Evolutionary conservation across 2,888 invertebrate genomes (phyloP).

Genomic region (Cylindroiulus punctatus): DNA sequence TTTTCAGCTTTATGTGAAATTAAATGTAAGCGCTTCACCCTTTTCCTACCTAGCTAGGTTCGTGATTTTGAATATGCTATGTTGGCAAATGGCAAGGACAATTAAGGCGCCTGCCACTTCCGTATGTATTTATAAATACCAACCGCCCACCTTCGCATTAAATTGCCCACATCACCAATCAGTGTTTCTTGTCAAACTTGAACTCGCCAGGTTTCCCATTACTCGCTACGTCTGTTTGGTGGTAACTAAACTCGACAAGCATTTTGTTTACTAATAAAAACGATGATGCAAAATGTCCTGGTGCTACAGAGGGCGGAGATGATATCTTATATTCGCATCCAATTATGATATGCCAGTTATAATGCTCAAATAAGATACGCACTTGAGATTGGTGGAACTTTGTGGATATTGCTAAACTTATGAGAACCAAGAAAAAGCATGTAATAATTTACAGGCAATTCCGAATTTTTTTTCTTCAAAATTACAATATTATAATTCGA

Average conservation of each 20-base stretch:
- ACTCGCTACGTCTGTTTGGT: not conserved
- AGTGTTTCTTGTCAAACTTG: conserved; percentile 31
- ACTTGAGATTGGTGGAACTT: too few relatives aligned
- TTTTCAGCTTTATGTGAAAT: not conserved
- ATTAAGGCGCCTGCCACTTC: not conserved
- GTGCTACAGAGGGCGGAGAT: not conserved
- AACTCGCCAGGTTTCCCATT: conserved; percentile 9
- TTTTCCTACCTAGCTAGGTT: not conserved
- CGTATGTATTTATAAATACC: conserved; percentile 13
- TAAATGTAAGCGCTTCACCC: not conserved
- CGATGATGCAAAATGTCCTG: not conserved
- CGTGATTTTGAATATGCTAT: not conserved
- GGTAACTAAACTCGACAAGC: not conserved
- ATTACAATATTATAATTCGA: too few relatives aligned
- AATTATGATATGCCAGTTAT: too few relatives aligned
- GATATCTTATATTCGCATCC: too few relatives aligned
- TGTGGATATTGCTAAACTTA: too few relatives aligned
- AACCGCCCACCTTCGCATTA: not conserved
- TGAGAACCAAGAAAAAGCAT: too few relatives aligned
- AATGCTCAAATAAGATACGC: too few relatives aligned
- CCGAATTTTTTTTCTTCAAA: too few relatives aligned
- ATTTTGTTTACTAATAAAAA: not conserved
- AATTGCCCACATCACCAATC: not conserved
- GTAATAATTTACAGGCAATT: too few relatives aligned
- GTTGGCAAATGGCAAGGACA: not conserved